phyloP scores from a whole-genome alignment of 2,797 vertebrate species.

The Typhlichthys subterraneus region DNA sequence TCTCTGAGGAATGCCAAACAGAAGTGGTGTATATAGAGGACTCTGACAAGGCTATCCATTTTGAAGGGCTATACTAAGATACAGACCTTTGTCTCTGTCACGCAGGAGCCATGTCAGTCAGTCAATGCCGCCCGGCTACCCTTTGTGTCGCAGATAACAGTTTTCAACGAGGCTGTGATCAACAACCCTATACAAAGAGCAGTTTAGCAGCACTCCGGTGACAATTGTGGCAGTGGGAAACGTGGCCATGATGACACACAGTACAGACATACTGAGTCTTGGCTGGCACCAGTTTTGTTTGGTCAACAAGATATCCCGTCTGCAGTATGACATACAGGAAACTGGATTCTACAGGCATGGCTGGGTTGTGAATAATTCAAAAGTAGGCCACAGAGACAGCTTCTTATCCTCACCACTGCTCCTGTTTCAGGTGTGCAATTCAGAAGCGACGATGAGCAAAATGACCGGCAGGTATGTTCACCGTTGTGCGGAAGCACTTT shows the following conservation, averaged over 20 bases:
- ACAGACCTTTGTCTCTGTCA: slow-evolving; percentile 49
- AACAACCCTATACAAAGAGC: slow-evolving; percentile 38
- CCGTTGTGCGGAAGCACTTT: slow-evolving; percentile 28
- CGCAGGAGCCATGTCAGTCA: slow-evolving; percentile 32
- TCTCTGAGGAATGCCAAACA: slow-evolving; percentile 11
- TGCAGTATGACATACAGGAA: slow-evolving; percentile 56
- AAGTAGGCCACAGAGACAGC: slow-evolving; percentile 42
- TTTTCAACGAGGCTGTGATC: slow-evolving; percentile 33
- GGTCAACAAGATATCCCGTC: slow-evolving; percentile 63
- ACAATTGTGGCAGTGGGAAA: slow-evolving; percentile 21
- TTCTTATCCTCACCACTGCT: slow-evolving; percentile 47
- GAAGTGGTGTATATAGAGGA: slow-evolving; percentile 17
- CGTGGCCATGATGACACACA: slow-evolving; percentile 1
- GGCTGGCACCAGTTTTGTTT: slow-evolving; percentile 44
- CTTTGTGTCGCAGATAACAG: slow-evolving; percentile 48
- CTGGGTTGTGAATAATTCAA: slow-evolving; percentile 78
- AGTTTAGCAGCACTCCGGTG: slow-evolving; percentile 32
- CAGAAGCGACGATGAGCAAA: slow-evolving; percentile 19
- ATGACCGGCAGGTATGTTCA: slow-evolving; percentile 25
- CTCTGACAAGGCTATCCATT: slow-evolving; percentile 44
- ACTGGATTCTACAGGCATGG: slow-evolving; percentile 61
- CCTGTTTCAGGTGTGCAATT: slow-evolving; percentile 43
- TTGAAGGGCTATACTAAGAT: slow-evolving; percentile 27
- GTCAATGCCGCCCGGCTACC: slow-evolving; percentile 36
- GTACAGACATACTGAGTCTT: slow-evolving; percentile 24